A percentile compares a stretch with the other conserved stretches of the same genome.
These are phyloP conservation scores for Pristiophorus japonicus DNA, from an alignment of 2,113 vertebrate genomes.

Conservation along the genomic window DNA sequence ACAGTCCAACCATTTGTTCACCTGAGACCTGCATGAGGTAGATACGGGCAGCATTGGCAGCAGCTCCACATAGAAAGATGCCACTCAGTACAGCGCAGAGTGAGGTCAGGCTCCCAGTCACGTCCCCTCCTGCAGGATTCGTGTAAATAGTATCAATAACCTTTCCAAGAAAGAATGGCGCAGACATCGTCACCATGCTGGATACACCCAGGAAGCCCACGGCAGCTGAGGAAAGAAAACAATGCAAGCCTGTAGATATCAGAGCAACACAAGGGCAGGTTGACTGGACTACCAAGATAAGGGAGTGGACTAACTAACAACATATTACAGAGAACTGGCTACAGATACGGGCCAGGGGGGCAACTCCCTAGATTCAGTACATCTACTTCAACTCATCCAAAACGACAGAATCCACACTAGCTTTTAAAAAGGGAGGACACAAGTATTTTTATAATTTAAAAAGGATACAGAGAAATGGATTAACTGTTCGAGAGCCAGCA, in stretches of 20 bases:
- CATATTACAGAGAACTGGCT: neutral
- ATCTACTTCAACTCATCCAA: neutral
- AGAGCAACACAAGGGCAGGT: neutral
- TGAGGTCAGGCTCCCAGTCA: slow-evolving; percentile 61
- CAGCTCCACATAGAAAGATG: slow-evolving; percentile 81
- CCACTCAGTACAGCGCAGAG: slow-evolving; percentile 74
- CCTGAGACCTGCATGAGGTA: slow-evolving; percentile 95
- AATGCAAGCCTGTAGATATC: neutral
- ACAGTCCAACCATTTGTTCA: slow-evolving; percentile 47
- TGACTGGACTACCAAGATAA: slow-evolving; percentile 6
- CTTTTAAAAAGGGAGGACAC: neutral
- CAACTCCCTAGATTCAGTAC: neutral
- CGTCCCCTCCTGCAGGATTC: slow-evolving; percentile 56
- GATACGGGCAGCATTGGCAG: slow-evolving; percentile 80
- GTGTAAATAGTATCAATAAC: slow-evolving; percentile 88
- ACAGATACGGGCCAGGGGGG: too few species aligned
- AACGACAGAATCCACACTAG: neutral
- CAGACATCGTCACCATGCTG: slow-evolving; percentile 92
- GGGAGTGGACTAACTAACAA: neutral
- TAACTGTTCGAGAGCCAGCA: neutral
- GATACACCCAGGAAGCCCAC: slow-evolving; percentile 83
- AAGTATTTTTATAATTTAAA: neutral
- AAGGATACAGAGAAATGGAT: neutral
- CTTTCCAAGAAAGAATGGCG: slow-evolving; percentile 85
- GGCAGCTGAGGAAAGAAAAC: slow-evolving; percentile 63